Evolutionary conservation across 2,113 vertebrate genomes (phyloP), one percentile per base, ranked within the genome.

Genomic region (Brienomyrus longianalis): DNA sequence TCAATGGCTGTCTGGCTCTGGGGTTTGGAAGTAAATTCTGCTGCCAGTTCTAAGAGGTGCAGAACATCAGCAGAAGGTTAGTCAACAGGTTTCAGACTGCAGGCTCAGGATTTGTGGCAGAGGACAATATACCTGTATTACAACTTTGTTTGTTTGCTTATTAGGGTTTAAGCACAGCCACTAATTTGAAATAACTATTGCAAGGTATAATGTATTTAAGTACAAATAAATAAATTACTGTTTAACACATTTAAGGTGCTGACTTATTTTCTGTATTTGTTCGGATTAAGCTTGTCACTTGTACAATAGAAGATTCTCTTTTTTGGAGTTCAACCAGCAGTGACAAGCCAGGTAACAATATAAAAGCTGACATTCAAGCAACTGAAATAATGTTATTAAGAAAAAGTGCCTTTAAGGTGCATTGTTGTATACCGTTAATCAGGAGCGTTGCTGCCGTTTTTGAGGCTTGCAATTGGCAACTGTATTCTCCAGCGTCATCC

Each of bases 401-500:
- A 31, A 70, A 70, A 31, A 70, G 62, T 31, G 62, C 62, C n/a
- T 70, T 45, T 84, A n/a, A 23, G 10, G 21, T 21, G 39, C 19
- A 47, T 84, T 21, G 83, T 48, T 43, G 31, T 92, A 91, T 96
- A 98, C 98, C 98, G 13, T 97, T 96, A 43, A 99, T 96, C 95
- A 96, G 97, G 84, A 99, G 96, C 88, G 92, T 96, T 88, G 96
- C 96, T 0, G 97, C 96, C 0, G 98, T 99, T 90, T 93, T 96
- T 51, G 96, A 94, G 17, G 87, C 95, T 92, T 97, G 94, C 62
- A 99, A 96, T 74, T 96, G 96, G 94, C 98, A 99, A 93, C 94
- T 97, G 89, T 98, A 99, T 91, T 96, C 96, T 10, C 95, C 97
- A 2, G 94, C 96, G 77, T 99, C 98, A 86, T 97, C 97, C 92